Evolutionary conservation across 2,888 invertebrate genomes (phyloP), one percentile per base, ranked within the genome.

Genomic region (Micoletzkya japonica): DNA sequence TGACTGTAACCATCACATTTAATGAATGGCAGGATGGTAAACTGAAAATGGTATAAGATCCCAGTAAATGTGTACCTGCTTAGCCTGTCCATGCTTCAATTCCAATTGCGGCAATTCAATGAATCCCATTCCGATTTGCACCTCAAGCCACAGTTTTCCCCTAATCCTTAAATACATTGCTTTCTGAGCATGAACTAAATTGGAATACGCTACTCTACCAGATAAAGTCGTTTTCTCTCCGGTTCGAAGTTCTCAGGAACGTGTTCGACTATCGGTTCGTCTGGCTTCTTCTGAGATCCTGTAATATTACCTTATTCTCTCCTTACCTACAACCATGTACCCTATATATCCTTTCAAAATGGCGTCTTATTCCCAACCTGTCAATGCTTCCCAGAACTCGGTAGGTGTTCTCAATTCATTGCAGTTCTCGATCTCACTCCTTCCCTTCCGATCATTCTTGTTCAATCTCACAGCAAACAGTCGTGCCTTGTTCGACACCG

Each of bases 51-150:
- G 4, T 34, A 34, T 6, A 52, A 52, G 17, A 52, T 34, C 6
- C 32, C 32, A 26, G 37, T 59, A 59, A 17, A 36, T n/a, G n/a
- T n/a, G 37, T 37, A 72, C 72, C 66, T 72, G 77, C 60, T 79
- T 74, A 3, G 80, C 76, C 4, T 77, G 73, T 36, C 80, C 82
- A 67, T 78, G 78, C 7, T 77, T 77, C 57, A 81, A 69, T 70
- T 83, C 82, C 24, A 87, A 93, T 89, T 98, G 98, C 2, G 97
- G 97, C 81, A 98, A 88, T 87, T 99, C 98, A 80, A 98, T 88
- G 87, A 96, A 99, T 0, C 98, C 98, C 93, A 95, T 96, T 59
- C 98, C 97, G 20, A 98, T 90, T 83, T 94, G 93, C 69, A 98
- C 94, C 88, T 94, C 92, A 24, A 66, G 17, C 6, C 44, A 44